Evolutionary conservation across 2,113 vertebrate genomes (phyloP).

Genomic region (Vulpes lagopus): DNA sequence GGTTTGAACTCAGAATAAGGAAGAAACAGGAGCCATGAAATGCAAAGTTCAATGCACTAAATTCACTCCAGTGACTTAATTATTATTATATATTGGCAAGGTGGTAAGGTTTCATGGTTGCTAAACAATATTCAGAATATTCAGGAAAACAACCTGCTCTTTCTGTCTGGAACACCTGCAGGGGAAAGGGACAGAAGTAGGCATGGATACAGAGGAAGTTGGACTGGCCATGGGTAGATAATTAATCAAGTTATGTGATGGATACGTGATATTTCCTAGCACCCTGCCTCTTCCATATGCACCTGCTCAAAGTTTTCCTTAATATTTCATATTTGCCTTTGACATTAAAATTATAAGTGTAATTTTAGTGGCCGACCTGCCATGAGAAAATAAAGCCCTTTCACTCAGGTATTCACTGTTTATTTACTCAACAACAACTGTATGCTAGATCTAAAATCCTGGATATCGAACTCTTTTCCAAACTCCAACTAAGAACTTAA

Average conservation of each 20-base stretch:
- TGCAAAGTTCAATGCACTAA: constrained; percentile 1
- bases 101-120: background rate
- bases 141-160: background rate
- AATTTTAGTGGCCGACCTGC: background rate
- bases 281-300: background rate
- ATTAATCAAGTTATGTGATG: background rate
- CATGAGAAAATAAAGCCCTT: background rate
- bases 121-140: background rate
- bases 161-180: background rate
- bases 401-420: background rate
- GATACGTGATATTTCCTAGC: background rate
- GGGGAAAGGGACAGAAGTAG: background rate
- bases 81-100: background rate
- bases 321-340: background rate
- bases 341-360: background rate
- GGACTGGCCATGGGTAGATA: background rate
- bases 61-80: background rate
- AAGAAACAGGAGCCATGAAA: constrained; percentile 7
- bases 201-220: background rate
- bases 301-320: background rate
- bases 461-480: background rate
- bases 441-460: background rate
- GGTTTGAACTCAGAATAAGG: background rate
- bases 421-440: background rate
- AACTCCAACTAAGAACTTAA: background rate